Evolutionary conservation across 2,797 vertebrate species (phyloP), one percentile per base, ranked within the genome.

Genomic region (Galagoides demidoff): DNA sequence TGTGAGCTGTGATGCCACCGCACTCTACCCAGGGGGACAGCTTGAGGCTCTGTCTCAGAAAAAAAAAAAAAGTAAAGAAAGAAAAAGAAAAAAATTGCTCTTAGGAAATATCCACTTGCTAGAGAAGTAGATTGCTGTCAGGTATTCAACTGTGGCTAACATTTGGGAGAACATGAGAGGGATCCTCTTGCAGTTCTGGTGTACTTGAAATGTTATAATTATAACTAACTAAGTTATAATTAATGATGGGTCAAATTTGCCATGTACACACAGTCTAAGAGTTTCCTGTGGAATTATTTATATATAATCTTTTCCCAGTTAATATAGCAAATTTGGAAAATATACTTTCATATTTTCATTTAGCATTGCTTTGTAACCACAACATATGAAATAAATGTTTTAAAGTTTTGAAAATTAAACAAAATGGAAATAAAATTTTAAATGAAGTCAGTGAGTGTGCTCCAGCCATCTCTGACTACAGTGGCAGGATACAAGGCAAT

Each of bases 361-460:
- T 84, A 86, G 1, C 7, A 63, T 74, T 88, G 20, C 9, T 82
- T 45, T 49, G 0, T 71, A 90, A 85, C 37, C 10, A 64, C 13
- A 91, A 29, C 27, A 92, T 66, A 57, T 63, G 84, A 95, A 81
- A 63, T 77, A 82, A 90, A 76, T 90, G 14, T 87, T 88, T 71
- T 55, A 55, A 87, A 61, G 0, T 93, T 87, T 94, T 89, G n/a
- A 95, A 95, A 82, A 77, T 49, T 57, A 7, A 63, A 22, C 19
- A 11, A 68, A 92, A 22, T 85, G 29, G 13, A 74, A 78, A 86
- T 82, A 73, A 82, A 64, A n/a, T 77, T 68, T 83, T 88, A 83
- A 81, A 29, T 84, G 71, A 90, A 92, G 86, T 61, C 19, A 76
- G 23, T 49, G 23, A 85, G 1, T 37, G 9, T 66, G 8, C 4